Evolutionary conservation across 2,113 vertebrate species (phyloP).

Genomic region (Heterotilapia buettikoferi): DNA sequence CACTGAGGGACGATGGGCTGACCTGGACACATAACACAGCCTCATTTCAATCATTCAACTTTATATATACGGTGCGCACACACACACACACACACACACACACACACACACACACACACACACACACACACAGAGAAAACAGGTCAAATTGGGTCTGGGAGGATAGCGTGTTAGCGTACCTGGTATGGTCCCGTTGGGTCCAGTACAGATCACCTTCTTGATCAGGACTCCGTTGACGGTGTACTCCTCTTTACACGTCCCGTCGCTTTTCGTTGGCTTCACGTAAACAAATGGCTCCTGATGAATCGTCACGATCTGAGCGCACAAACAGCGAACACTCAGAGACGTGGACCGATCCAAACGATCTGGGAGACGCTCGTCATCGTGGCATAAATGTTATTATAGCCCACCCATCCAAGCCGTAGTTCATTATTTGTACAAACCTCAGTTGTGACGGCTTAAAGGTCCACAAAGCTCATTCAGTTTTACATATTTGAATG

Average conservation of each 20-base stretch:
- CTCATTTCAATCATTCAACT: neutral
- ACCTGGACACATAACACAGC: too few species aligned
- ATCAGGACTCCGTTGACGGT: conserved; percentile 89
- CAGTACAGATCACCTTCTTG: conserved; percentile 96
- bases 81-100: too few species aligned
- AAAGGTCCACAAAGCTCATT: neutral
- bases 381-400: neutral
- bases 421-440: neutral
- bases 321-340: neutral
- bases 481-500: neutral
- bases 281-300: conserved; percentile 98
- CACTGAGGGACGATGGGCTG: too few species aligned
- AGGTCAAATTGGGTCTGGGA: neutral
- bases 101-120: neutral
- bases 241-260: conserved; percentile 88
- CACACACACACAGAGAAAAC: neutral
- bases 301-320: conserved; percentile 94
- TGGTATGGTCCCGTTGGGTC: conserved; percentile 94
- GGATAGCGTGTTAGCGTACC: conserved; percentile 64
- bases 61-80: neutral
- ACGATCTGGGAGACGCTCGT: neutral
- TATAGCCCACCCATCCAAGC: neutral
- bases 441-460: neutral
- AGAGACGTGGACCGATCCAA: neutral
- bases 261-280: conserved; percentile 85